Evolutionary conservation across 2,113 vertebrate species (phyloP).

Genomic region (Lichenostomus cassidix): DNA sequence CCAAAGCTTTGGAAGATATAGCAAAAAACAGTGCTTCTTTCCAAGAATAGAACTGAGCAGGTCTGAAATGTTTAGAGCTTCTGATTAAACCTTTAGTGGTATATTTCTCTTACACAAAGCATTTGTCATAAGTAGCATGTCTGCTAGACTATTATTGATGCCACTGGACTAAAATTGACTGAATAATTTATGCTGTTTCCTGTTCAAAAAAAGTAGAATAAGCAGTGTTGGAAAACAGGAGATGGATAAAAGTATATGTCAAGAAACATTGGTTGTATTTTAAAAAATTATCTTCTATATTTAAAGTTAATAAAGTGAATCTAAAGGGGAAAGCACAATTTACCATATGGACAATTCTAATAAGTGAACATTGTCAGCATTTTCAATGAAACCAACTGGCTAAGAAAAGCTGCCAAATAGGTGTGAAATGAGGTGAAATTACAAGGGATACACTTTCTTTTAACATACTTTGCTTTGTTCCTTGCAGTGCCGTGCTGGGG

Average conservation of each 20-base stretch:
- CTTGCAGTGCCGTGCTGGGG: constrained; percentile 62
- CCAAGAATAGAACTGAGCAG: constrained; percentile 70
- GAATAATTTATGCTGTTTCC: constrained; percentile 77
- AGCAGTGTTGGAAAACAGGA: not conserved
- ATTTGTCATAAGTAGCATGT: constrained; percentile 72
- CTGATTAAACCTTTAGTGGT: constrained; percentile 72
- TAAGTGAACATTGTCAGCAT: constrained; percentile 66
- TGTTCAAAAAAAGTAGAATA: constrained; percentile 66
- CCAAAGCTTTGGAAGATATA: constrained; percentile 54
- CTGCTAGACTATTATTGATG: constrained; percentile 72
- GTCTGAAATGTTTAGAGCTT: constrained; percentile 68
- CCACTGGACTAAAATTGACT: constrained; percentile 69
- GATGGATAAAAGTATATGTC: not conserved
- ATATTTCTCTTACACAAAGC: constrained; percentile 72
- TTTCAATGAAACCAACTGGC: constrained; percentile 70
- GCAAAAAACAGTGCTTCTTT: constrained; percentile 45
- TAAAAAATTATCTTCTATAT: constrained; percentile 10
- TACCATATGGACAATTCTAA: constrained; percentile 39
- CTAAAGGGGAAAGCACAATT: constrained; percentile 27
- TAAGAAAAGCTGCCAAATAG: constrained; percentile 76
- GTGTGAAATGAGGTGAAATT: constrained; percentile 83
- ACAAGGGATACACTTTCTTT: constrained; percentile 74
- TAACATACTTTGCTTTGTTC: constrained; percentile 79
- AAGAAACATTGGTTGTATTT: not conserved
- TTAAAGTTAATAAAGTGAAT: constrained; percentile 62